These are phyloP conservation scores for Nyctibius grandis DNA, from an alignment of 2,797 vertebrate species.

Conservation along the genomic window DNA sequence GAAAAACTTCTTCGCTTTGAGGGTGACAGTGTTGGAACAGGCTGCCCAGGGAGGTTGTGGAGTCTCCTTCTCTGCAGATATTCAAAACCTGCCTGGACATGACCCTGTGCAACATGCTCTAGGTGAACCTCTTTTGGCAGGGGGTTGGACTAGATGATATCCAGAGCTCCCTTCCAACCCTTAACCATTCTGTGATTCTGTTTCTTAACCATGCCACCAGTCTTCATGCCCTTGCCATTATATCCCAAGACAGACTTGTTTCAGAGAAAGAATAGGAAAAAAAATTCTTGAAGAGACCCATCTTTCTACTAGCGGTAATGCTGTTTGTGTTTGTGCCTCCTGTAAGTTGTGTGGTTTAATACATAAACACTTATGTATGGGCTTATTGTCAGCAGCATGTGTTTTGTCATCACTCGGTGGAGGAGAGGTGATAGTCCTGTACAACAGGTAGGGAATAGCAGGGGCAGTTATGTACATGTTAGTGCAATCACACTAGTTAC, in stretches of 20 bases:
- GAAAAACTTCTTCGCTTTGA: no score
- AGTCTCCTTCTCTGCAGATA: no score
- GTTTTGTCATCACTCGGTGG: background rate
- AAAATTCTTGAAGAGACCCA: background rate
- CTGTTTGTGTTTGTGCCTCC: background rate
- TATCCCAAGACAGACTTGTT: background rate
- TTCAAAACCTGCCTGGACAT: no score
- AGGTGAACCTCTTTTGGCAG: no score
- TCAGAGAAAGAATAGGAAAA: background rate
- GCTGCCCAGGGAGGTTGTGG: no score
- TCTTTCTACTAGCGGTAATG: background rate
- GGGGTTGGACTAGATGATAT: no score
- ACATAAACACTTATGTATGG: background rate
- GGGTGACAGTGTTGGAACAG: no score
- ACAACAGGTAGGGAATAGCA: background rate
- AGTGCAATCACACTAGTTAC: background rate
- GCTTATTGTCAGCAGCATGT: background rate
- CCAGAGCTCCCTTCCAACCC: no score
- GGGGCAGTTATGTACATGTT: fast-evolving
- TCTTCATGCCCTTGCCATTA: background rate
- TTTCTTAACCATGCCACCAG: background rate
- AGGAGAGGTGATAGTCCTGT: background rate
- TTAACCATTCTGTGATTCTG: no score
- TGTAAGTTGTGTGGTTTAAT: background rate
- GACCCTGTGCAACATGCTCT: no score